phyloP scores from a whole-genome alignment of 2,797 vertebrate species.

The Siniperca obscura region DNA sequence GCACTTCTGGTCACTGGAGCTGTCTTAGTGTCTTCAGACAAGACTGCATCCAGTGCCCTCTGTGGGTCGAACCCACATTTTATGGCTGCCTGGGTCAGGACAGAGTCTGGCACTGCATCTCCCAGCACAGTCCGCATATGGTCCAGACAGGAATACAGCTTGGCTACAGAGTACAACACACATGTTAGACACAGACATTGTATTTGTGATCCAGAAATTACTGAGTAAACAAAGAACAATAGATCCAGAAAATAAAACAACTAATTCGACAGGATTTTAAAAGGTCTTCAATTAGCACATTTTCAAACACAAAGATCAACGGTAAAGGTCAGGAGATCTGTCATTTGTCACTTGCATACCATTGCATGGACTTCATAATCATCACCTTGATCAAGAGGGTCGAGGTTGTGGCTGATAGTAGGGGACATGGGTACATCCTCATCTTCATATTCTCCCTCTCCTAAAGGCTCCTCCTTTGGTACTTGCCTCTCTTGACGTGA shows the following conservation, averaged over 20 bases:
- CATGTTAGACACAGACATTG: neutral
- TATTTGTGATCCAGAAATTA: conserved; percentile 87
- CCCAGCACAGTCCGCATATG: conserved; percentile 94
- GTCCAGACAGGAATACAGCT: conserved; percentile 95
- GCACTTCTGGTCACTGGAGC: conserved; percentile 58
- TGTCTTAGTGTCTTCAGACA: conserved; percentile 86
- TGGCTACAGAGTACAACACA: conserved; percentile 83
- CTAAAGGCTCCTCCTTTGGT: conserved; percentile 87
- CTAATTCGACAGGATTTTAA: neutral
- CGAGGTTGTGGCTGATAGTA: conserved; percentile 79
- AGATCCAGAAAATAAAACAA: neutral
- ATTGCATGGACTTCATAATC: neutral
- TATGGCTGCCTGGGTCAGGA: conserved; percentile 90
- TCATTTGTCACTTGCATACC: neutral
- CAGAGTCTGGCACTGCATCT: conserved; percentile 89
- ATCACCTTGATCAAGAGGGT: conserved; percentile 92
- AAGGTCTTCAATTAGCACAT: neutral
- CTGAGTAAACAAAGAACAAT: conserved; percentile 78
- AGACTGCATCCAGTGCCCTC: conserved; percentile 90
- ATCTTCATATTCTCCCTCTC: conserved; percentile 89
- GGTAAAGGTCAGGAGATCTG: neutral
- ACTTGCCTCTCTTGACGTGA: conserved; percentile 89
- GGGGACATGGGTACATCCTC: conserved; percentile 79
- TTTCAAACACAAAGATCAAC: neutral
- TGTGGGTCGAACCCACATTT: conserved; percentile 91